Conservation (phyloP, 2,797 vertebrate genomes). For the Psittacula echo region DNA sequence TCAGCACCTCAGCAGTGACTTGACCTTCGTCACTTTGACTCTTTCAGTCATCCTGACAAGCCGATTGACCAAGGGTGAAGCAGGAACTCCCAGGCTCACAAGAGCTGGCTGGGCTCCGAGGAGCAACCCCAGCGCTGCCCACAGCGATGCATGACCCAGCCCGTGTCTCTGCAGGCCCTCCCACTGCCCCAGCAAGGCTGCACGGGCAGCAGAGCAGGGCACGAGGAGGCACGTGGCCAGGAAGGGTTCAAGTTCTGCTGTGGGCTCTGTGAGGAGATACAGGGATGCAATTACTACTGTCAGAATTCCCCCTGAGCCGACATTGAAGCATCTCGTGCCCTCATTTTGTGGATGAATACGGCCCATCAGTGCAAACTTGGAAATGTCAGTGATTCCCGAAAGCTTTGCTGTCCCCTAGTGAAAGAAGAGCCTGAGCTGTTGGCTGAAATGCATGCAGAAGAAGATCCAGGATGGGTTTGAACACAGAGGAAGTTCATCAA, state of each 20-base stretch:
- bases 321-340: not conserved
- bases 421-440: not conserved
- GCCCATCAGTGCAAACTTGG: not conserved
- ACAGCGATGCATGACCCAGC: fast-evolving
- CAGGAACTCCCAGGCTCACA: not conserved
- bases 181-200: not conserved
- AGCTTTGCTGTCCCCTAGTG: not conserved
- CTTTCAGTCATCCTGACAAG: not conserved
- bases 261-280: not conserved
- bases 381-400: slow-evolving; percentile 1
- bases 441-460: not conserved
- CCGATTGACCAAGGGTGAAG: not conserved
- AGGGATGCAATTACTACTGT: not conserved
- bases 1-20: not conserved
- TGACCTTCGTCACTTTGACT: not conserved
- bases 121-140: not conserved
- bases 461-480: not conserved
- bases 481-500: not conserved
- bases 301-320: not conserved
- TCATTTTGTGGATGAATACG: not conserved
- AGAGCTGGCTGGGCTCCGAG: not conserved
- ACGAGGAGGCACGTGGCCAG: fast-evolving
- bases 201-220: not conserved
- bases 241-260: not conserved
- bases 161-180: not conserved